Evolutionary conservation across 2,797 vertebrate species (phyloP).

Genomic region (Labeo calbasu): DNA sequence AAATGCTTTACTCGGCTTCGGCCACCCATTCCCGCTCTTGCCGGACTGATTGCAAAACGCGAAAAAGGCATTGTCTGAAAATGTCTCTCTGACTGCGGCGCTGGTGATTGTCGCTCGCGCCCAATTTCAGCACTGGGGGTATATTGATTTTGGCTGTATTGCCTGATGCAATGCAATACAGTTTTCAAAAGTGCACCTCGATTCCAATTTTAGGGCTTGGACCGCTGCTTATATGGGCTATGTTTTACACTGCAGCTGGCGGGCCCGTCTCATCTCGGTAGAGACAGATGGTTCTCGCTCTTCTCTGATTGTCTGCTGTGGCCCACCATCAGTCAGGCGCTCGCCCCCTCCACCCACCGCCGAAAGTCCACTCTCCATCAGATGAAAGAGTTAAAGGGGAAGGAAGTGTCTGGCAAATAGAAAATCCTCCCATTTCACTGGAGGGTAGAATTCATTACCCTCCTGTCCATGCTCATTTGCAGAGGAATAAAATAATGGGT

Average conservation of each 20-base stretch:
- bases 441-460: conserved; percentile 60
- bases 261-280: conserved; percentile 62
- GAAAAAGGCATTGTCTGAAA: conserved; percentile 60
- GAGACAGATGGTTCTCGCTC: conserved; percentile 69
- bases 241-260: conserved; percentile 65
- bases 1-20: conserved; percentile 33
- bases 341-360: conserved; percentile 38
- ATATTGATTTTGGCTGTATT: conserved; percentile 68
- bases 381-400: conserved; percentile 59
- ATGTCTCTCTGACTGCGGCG: conserved; percentile 50
- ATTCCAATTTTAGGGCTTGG: conserved; percentile 69
- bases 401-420: conserved; percentile 62
- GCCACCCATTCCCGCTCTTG: conserved; percentile 42
- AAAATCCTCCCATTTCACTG: conserved; percentile 61
- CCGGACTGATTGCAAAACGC: conserved; percentile 58
- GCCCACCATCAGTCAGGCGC: conserved; percentile 62
- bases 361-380: conserved; percentile 53
- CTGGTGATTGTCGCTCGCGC: conserved; percentile 48
- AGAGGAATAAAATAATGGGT: conserved; percentile 58
- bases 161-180: conserved; percentile 65
- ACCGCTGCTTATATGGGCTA: conserved; percentile 65
- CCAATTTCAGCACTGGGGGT: conserved; percentile 59
- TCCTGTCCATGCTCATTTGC: conserved; percentile 62
- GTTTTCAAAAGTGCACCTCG: conserved; percentile 65
- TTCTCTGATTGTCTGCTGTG: conserved; percentile 65